A percentile compares a stretch with the other conserved stretches of the same genome.
Evolutionary conservation across 2,113 vertebrate genomes (phyloP).

Genomic region (Poecilia latipinna): DNA sequence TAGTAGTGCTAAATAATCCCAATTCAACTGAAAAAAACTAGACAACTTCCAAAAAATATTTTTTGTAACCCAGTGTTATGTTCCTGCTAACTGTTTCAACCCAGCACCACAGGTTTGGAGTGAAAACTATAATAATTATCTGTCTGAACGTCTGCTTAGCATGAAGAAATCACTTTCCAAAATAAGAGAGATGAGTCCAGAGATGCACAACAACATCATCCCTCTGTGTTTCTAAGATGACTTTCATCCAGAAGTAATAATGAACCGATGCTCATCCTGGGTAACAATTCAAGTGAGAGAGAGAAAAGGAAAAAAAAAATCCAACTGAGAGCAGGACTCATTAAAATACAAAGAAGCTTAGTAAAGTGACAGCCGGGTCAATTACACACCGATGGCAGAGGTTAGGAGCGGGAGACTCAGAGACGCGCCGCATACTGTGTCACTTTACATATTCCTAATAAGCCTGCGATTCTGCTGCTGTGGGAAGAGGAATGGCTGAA

Average conservation of each 20-base stretch:
- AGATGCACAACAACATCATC: background rate
- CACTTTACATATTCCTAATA: background rate
- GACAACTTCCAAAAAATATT: too few species aligned
- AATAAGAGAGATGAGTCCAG: background rate
- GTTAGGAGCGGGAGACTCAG: background rate
- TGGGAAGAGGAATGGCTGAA: background rate
- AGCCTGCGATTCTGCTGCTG: background rate
- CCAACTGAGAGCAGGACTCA: background rate
- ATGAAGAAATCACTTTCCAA: too few species aligned
- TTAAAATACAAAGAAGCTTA: background rate
- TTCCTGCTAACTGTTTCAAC: too few species aligned
- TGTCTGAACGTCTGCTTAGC: too few species aligned
- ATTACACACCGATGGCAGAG: background rate
- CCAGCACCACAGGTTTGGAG: too few species aligned
- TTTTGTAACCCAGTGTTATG: too few species aligned
- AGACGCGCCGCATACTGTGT: background rate
- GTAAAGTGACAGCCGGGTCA: background rate
- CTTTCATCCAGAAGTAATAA: background rate
- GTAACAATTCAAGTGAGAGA: background rate
- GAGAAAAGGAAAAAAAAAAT: background rate
- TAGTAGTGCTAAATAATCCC: too few species aligned
- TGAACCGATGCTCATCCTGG: background rate
- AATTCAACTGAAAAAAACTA: too few species aligned
- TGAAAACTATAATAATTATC: too few species aligned
- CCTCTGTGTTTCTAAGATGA: background rate